phyloP scores from a whole-genome alignment of 2,797 vertebrate genomes.

The Ceyx erithaca region DNA sequence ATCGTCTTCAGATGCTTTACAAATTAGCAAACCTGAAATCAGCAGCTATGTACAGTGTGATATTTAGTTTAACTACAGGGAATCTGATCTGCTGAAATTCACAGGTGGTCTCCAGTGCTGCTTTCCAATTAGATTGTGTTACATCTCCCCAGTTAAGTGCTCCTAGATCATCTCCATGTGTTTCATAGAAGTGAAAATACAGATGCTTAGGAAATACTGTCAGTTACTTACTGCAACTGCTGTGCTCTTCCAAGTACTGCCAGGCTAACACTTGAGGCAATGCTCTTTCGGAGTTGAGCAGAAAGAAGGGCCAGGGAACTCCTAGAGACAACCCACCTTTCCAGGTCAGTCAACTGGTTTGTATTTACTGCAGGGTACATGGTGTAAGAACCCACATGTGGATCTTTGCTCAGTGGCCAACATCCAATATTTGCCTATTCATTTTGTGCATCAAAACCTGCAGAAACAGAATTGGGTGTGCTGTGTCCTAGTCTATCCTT shows the following conservation, averaged over 20 bases:
- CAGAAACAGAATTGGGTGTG: background rate
- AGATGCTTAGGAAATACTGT: background rate
- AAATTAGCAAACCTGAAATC: conserved; percentile 45
- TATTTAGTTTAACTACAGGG: conserved; percentile 15
- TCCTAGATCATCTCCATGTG: background rate
- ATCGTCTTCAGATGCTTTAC: conserved; percentile 22
- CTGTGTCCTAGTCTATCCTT: background rate
- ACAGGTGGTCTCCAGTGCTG: background rate
- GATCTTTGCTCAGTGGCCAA: background rate
- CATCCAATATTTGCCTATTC: background rate
- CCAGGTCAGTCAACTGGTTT: background rate
- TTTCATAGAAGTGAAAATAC: background rate
- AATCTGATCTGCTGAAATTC: background rate
- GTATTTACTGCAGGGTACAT: background rate
- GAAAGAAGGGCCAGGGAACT: background rate
- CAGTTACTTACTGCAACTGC: background rate
- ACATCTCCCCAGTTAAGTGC: background rate
- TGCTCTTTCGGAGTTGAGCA: background rate
- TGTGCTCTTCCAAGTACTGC: background rate
- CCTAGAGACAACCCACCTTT: background rate
- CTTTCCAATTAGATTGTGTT: background rate
- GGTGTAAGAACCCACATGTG: background rate
- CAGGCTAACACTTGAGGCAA: rapidly evolving
- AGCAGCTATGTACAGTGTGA: background rate
- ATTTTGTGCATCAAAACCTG: background rate